Evolutionary conservation across 2,113 vertebrate genomes (phyloP).

Genomic region (Rhabdornis inornatus): DNA sequence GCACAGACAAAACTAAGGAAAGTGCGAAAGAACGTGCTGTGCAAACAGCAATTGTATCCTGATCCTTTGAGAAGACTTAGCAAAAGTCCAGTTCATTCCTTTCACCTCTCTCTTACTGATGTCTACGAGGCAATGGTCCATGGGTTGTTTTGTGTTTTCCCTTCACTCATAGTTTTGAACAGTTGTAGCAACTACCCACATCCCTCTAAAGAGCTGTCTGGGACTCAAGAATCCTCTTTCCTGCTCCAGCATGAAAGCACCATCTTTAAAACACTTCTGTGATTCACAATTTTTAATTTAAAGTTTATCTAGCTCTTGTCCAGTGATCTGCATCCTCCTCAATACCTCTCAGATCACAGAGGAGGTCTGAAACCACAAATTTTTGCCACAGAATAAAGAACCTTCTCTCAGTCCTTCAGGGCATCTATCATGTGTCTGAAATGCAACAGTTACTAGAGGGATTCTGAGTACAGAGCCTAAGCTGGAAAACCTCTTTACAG

Average conservation of each 20-base stretch:
- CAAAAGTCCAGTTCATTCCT: neutral
- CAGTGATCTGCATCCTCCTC: neutral
- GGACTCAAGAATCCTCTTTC: neutral
- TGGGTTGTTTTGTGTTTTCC: neutral
- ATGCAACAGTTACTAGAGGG: neutral
- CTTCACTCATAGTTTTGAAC: neutral
- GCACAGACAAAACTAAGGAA: neutral
- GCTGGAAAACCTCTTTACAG: neutral
- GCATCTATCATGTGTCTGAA: neutral
- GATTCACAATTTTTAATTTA: neutral
- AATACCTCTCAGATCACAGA: neutral
- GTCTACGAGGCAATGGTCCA: neutral
- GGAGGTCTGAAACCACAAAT: neutral
- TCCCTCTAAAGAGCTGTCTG: neutral
- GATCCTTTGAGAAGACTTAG: neutral
- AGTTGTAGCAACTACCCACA: neutral
- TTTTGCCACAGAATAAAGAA: neutral
- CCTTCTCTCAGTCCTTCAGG: neutral
- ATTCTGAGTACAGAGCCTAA: neutral
- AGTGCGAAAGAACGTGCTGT: neutral
- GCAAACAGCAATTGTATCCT: neutral
- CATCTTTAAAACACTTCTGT: neutral
- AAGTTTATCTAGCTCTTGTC: neutral
- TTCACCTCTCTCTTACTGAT: neutral
- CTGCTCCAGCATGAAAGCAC: neutral